These are phyloP conservation scores for Peribatodes rhomboidaria DNA, from an alignment of 2,888 invertebrate species.

Conservation along the genomic window DNA sequence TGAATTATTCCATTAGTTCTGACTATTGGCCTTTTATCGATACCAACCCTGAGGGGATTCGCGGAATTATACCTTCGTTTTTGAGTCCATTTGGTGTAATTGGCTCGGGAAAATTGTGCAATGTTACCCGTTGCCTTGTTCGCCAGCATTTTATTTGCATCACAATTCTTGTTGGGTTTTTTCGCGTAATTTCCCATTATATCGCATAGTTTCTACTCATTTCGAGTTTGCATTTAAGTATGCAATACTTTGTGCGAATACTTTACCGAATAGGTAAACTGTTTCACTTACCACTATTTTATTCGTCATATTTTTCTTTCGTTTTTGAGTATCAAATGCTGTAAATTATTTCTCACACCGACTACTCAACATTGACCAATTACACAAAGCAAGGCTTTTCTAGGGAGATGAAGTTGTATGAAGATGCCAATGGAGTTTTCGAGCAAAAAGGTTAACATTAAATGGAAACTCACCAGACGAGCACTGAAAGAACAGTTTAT, in stretches of 20 bases:
- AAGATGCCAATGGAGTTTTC: no score
- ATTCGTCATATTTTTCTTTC: neutral
- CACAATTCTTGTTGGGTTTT: slow-evolving; percentile 23
- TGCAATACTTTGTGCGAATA: slow-evolving; percentile 1
- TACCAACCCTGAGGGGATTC: slow-evolving; percentile 35
- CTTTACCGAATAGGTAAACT: neutral
- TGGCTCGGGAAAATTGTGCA: slow-evolving; percentile 39
- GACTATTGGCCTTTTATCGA: slow-evolving; percentile 38
- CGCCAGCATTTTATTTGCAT: slow-evolving; percentile 31
- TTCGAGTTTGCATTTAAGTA: slow-evolving; percentile 14
- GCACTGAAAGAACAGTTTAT: no score
- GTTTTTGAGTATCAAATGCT: neutral
- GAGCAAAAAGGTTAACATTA: no score
- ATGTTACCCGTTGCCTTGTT: slow-evolving; percentile 30
- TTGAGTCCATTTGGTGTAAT: slow-evolving; percentile 39
- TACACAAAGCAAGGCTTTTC: no score
- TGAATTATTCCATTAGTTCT: slow-evolving; percentile 40
- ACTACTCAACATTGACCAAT: no score
- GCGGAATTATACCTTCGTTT: slow-evolving; percentile 37
- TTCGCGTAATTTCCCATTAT: slow-evolving; percentile 25
- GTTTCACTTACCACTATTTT: neutral
- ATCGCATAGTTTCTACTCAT: slow-evolving; percentile 5
- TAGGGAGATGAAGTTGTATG: no score
- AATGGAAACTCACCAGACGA: no score
- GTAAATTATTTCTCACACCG: neutral